A percentile compares a stretch with the other conserved stretches of the same genome.
These are phyloP conservation scores for Lasioglossum oenotherae DNA, from an alignment of 2,888 invertebrate species.

Conservation along the genomic window DNA sequence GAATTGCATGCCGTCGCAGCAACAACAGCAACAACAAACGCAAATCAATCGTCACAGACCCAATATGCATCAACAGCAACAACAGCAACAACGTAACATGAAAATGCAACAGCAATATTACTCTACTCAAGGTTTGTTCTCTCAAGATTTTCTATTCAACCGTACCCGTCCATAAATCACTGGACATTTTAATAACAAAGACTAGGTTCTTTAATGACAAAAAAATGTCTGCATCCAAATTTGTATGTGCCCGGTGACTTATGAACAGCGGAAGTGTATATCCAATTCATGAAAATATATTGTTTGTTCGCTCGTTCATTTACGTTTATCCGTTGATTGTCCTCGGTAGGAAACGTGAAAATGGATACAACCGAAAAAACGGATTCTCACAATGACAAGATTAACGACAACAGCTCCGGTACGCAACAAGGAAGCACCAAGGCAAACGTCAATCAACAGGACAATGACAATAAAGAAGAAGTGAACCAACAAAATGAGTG, in stretches of 20 bases:
- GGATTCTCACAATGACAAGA: slow-evolving; percentile 82
- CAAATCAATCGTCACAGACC: slow-evolving; percentile 78
- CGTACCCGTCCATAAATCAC: not conserved
- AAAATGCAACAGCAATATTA: slow-evolving; percentile 86
- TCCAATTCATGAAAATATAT: not conserved
- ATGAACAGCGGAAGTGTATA: not conserved
- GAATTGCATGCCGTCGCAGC: slow-evolving; percentile 83
- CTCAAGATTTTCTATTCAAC: not conserved
- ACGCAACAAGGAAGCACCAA: slow-evolving; percentile 79
- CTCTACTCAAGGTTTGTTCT: slow-evolving; percentile 84
- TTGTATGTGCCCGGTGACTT: no score
- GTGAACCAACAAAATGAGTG: slow-evolving; percentile 83
- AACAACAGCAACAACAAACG: slow-evolving; percentile 77
- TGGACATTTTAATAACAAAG: no score
- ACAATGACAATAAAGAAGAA: slow-evolving; percentile 82
- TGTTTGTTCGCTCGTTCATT: not conserved
- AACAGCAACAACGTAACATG: slow-evolving; percentile 82
- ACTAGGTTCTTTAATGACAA: no score
- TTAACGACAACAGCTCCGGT: slow-evolving; percentile 77
- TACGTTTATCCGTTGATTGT: not conserved
- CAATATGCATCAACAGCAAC: slow-evolving; percentile 78
- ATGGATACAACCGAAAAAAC: slow-evolving; percentile 82
- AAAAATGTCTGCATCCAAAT: no score
- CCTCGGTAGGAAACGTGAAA: slow-evolving; percentile 80
- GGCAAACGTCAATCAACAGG: slow-evolving; percentile 80